Evolutionary conservation across 2,113 vertebrate species (phyloP).

Genomic region (Sinocyclocheilus maitianheensis): DNA sequence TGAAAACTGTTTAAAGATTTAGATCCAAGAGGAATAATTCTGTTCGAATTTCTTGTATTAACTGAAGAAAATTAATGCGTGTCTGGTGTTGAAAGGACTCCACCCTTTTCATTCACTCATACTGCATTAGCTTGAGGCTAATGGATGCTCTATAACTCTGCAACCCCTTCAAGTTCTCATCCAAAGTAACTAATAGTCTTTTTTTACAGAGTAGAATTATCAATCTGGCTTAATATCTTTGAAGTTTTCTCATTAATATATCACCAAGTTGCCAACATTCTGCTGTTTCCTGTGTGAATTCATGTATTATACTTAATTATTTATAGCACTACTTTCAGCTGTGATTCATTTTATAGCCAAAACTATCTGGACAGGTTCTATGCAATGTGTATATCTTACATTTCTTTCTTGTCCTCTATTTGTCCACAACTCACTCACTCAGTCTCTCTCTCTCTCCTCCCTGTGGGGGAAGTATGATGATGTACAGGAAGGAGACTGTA

Average conservation of each 20-base stretch:
- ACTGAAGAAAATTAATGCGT: neutral
- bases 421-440: conserved; percentile 10
- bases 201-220: neutral
- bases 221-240: neutral
- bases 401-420: conserved; percentile 36
- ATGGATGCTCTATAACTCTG: neutral
- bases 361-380: neutral
- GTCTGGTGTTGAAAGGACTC: neutral
- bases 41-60: neutral
- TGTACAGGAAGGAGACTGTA: conserved; percentile 43
- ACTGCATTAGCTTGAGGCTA: neutral
- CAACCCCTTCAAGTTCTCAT: neutral
- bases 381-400: neutral
- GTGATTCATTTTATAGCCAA: neutral
- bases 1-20: neutral
- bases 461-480: conserved; percentile 39
- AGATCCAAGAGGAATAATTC: neutral
- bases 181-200: neutral
- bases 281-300: conserved; percentile 14
- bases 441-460: conserved; percentile 2
- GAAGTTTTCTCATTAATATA: conserved; percentile 28
- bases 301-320: conserved; percentile 16
- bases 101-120: neutral
- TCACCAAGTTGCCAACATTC: conserved; percentile 5
- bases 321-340: neutral